Percentiles rank a stretch among this genome's conserved stretches.
phyloP scores from a whole-genome alignment of 2,888 invertebrate species.

The Nematopogon swammerdamellus region DNA sequence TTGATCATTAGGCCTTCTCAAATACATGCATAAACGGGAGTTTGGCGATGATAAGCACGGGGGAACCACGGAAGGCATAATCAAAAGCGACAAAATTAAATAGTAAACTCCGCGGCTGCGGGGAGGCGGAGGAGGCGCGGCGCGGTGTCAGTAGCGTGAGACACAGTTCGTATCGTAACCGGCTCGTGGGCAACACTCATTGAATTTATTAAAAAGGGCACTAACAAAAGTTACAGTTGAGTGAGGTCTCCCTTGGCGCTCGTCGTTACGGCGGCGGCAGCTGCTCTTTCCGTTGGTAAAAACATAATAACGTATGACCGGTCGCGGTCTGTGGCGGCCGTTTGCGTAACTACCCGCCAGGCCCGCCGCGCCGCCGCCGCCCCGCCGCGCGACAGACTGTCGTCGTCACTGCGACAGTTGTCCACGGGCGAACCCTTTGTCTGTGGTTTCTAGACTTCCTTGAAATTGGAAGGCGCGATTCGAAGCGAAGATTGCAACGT shows the following conservation, averaged over 20 bases:
- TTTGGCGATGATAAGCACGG: too few relatives aligned
- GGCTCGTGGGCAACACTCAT: neutral
- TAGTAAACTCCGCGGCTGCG: too few relatives aligned
- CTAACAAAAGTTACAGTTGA: slow-evolving; percentile 1
- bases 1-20: too few relatives aligned
- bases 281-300: slow-evolving; percentile 18
- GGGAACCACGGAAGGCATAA: too few relatives aligned
- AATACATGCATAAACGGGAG: too few relatives aligned
- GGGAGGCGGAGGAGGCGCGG: too few relatives aligned
- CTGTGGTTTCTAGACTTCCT: neutral
- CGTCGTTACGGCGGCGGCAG: slow-evolving; percentile 12
- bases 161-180: too few relatives aligned
- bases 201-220: slow-evolving; percentile 23
- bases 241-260: slow-evolving; percentile 1
- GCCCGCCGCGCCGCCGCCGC: too few relatives aligned
- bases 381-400: neutral
- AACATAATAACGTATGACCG: neutral
- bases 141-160: neutral
- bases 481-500: neutral
- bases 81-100: too few relatives aligned
- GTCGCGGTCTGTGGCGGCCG: neutral
- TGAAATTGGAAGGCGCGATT: neutral
- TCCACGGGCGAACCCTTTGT: neutral
- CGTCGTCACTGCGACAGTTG: neutral
- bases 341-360: neutral